These are phyloP conservation scores for Sussaba pulchella DNA, from an alignment of 2,888 invertebrate species.

Conservation along the genomic window DNA sequence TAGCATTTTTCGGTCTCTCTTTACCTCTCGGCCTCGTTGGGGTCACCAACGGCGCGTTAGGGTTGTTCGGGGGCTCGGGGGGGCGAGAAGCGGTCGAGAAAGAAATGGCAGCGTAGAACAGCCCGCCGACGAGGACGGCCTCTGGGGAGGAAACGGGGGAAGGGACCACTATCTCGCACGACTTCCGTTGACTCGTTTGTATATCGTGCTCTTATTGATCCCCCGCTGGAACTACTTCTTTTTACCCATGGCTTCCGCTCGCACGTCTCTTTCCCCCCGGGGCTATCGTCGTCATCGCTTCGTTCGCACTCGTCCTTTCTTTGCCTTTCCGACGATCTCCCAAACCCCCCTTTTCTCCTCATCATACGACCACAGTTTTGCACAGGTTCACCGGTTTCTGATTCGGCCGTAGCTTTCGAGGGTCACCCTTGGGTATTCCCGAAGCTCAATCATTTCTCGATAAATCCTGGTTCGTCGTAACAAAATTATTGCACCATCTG, in stretches of 20 bases:
- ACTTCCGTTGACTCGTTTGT: conserved; percentile 80
- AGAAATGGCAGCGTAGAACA: conserved; percentile 61
- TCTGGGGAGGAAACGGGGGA: conserved; percentile 63
- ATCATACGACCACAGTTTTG: neutral
- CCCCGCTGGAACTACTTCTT: conserved; percentile 69
- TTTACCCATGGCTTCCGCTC: neutral
- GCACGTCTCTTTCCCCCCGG: conserved; percentile 23
- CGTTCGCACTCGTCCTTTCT: conserved; percentile 29
- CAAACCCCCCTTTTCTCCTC: too few relatives aligned
- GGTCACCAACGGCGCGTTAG: conserved; percentile 51
- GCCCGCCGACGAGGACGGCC: conserved; percentile 25
- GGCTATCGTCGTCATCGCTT: conserved; percentile 18
- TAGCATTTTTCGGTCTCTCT: conserved; percentile 54
- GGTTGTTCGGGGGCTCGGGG: conserved; percentile 30
- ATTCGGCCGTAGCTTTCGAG: neutral
- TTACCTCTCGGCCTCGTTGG: conserved; percentile 43
- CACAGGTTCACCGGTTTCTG: conserved; percentile 32
- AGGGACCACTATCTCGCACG: conserved; percentile 76
- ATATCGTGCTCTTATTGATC: conserved; percentile 81
- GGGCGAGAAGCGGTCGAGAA: conserved; percentile 37
- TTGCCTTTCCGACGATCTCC: conserved; percentile 12
- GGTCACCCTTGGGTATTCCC: neutral
- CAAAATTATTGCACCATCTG: neutral
- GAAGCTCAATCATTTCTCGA: conserved; percentile 24
- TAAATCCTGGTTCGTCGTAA: neutral